These are phyloP conservation scores for Hemichromis elongatus DNA, from an alignment of 2,113 vertebrate genomes.

Conservation along the genomic window DNA sequence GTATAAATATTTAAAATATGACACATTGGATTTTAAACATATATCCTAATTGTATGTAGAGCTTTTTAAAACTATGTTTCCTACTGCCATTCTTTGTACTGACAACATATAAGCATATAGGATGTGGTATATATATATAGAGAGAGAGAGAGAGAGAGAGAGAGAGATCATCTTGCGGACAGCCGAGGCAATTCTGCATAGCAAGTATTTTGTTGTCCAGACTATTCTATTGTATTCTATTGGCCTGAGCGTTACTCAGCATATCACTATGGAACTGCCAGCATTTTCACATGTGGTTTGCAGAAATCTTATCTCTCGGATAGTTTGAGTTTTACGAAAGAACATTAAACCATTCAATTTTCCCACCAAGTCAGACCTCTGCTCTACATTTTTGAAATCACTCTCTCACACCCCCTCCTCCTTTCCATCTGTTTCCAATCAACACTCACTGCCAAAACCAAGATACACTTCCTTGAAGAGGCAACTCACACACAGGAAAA, in stretches of 20 bases:
- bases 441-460: conserved; percentile 14
- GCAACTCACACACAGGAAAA: background rate
- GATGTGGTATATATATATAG: background rate
- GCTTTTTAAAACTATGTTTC: background rate
- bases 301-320: background rate
- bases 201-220: no score
- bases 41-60: background rate
- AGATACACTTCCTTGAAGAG: background rate
- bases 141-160: no score
- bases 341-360: conserved; percentile 19
- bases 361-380: conserved; percentile 34
- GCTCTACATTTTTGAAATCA: conserved; percentile 15
- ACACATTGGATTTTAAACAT: background rate
- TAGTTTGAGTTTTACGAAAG: conserved; percentile 20
- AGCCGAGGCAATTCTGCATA: no score
- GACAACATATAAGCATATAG: background rate
- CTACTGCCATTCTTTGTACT: background rate
- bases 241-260: background rate
- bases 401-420: background rate
- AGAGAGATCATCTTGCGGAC: no score
- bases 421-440: conserved; percentile 65
- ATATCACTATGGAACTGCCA: background rate
- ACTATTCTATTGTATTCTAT: background rate
- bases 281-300: background rate
- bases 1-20: background rate